Conservation (phyloP, 2,888 invertebrate genomes). For the Villa cingulata region DNA sequence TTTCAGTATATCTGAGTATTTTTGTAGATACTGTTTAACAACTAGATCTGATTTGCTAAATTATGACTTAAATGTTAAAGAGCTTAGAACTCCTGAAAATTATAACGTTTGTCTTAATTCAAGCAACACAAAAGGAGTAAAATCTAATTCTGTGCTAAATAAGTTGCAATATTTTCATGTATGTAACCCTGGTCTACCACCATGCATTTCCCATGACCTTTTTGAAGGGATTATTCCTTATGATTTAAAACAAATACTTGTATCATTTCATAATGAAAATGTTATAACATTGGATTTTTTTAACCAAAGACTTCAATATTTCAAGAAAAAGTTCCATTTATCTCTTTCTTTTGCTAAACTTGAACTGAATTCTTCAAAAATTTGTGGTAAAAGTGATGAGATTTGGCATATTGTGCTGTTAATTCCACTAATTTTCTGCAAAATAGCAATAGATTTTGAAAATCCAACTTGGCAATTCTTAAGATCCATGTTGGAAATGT, state of each 20-base stretch:
- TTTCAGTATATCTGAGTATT: slow-evolving; percentile 6
- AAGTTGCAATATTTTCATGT: slow-evolving; percentile 18
- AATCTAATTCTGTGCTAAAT: slow-evolving; percentile 18
- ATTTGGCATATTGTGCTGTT: neutral
- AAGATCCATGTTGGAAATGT: slow-evolving; percentile 1
- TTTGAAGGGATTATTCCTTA: slow-evolving; percentile 18
- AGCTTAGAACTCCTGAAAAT: neutral
- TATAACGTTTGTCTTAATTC: neutral
- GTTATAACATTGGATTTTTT: neutral
- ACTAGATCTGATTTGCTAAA: neutral
- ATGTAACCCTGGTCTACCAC: slow-evolving; percentile 1
- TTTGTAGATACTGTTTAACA: slow-evolving; percentile 5
- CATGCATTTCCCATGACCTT: slow-evolving; percentile 21
- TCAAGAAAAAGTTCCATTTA: slow-evolving; percentile 4
- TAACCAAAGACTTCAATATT: neutral
- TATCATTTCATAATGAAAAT: slow-evolving; percentile 11
- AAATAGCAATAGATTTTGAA: neutral
- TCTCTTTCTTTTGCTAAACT: slow-evolving; percentile 4
- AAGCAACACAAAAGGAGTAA: slow-evolving; percentile 13
- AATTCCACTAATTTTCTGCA: neutral
- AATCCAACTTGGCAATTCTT: slow-evolving; percentile 1
- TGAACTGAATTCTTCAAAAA: slow-evolving; percentile 1
- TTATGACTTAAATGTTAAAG: neutral
- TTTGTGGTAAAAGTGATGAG: slow-evolving; percentile 7
- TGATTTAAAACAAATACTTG: slow-evolving; percentile 16